Evolutionary conservation across 2,797 vertebrate species (phyloP).

Genomic region (Platalea minor): DNA sequence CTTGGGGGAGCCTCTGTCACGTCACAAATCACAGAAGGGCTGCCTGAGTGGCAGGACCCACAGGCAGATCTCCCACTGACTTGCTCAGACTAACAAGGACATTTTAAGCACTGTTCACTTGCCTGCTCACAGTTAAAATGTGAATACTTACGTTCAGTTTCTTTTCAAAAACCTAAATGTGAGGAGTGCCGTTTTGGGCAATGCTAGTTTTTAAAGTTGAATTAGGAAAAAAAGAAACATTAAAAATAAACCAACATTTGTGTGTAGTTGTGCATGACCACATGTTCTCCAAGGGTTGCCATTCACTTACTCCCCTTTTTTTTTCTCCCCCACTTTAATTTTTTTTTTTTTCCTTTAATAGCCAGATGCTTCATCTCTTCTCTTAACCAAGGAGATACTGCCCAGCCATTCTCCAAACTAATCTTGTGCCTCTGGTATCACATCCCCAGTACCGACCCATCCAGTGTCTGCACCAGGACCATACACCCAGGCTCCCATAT

Average conservation of each 20-base stretch:
- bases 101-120: neutral
- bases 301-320: neutral
- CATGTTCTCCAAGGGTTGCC: neutral
- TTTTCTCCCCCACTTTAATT: rapidly evolving
- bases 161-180: neutral
- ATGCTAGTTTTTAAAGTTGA: neutral
- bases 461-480: neutral
- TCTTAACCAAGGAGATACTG: neutral
- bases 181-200: neutral
- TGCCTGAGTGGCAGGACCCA: neutral
- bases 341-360: neutral
- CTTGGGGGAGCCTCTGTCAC: neutral
- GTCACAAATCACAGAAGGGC: neutral
- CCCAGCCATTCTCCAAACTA: neutral
- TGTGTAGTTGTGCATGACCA: neutral
- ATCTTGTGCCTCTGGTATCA: neutral
- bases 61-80: neutral
- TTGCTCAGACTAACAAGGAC: neutral
- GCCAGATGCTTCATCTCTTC: neutral
- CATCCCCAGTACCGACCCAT: neutral
- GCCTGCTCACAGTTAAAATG: neutral
- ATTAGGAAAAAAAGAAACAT: neutral
- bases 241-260: neutral
- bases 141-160: neutral
- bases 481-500: neutral